Evolutionary conservation across 1,140 invertebrate species (phyloP).

Genomic region (Orius insidiosus): DNA sequence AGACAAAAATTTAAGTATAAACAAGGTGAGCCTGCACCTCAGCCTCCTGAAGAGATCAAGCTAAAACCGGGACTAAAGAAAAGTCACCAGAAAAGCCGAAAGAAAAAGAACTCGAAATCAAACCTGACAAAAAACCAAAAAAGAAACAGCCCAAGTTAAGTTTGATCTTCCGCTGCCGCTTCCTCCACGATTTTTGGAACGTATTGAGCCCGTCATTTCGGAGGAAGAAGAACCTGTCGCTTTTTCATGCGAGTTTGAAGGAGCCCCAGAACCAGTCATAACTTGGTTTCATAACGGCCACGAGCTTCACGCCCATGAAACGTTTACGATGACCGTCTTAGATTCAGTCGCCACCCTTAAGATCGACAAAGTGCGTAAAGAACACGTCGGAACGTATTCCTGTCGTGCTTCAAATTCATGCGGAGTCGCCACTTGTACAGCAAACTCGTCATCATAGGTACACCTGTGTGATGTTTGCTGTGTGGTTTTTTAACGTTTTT

Average conservation of each 20-base stretch:
- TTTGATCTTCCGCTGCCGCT: constrained; percentile 19
- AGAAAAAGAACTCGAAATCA: constrained; percentile 24
- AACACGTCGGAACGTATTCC: constrained; percentile 61
- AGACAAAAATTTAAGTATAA: constrained; percentile 28
- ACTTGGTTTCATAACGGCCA: constrained; percentile 61
- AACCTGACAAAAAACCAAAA: constrained; percentile 18
- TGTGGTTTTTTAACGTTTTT: constrained; percentile 12
- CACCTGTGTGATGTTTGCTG: constrained; percentile 13
- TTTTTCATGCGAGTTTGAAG: constrained; percentile 48
- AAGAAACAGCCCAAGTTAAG: constrained; percentile 21
- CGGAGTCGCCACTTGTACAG: constrained; percentile 60
- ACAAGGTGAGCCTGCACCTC: constrained; percentile 24
- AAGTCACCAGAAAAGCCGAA: constrained; percentile 15
- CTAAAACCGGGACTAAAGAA: constrained; percentile 20
- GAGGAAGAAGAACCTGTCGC: constrained; percentile 40
- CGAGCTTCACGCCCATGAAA: constrained; percentile 41
- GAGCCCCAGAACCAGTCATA: constrained; percentile 47
- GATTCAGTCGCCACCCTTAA: constrained; percentile 46
- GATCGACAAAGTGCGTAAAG: constrained; percentile 40
- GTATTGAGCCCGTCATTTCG: constrained; percentile 44
- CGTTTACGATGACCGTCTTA: constrained; percentile 37
- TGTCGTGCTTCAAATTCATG: constrained; percentile 57
- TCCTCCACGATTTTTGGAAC: constrained; percentile 50
- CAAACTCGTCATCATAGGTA: constrained; percentile 54
- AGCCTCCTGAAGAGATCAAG: constrained; percentile 20